Base-by-base conservation (phyloP, 2,797 vertebrate species). In the Serranus cabrilla region DNA sequence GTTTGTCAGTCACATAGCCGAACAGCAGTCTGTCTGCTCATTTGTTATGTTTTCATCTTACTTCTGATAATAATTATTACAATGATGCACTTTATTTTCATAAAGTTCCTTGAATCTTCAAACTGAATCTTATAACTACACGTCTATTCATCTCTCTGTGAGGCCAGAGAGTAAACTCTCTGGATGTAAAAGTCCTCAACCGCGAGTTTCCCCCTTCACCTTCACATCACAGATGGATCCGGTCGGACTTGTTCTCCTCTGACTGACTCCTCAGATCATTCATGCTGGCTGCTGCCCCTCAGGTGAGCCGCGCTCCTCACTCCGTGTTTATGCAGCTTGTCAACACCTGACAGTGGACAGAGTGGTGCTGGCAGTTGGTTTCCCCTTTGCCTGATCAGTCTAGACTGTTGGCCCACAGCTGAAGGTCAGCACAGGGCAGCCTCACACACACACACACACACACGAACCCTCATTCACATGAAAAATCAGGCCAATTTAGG, bases 301-400 rank as follows among this genome's bases (percentile, higher is more conserved):
- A 66, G 88, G 84, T 89, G 74, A 80, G 78, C 71, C 62, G 0
- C 42, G 50, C 74, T 74, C 43, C 40, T 78, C 81, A 31, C 76
- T 79, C 62, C n/a, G 62, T 85, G 86, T 88, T 92, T 89, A 92
- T 91, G 89, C 88, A 81, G 80, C 69, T 84, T 92, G 93, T 92
- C 89, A 91, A 82, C 87, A 87, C 80, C 87, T 90, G 86, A 91
- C 83, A 84, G 84, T 14, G n/a, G 78, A 76, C 23, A 70, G 78
- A 83, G 78, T 51, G 20, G 55, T 75, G 72, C 81, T 82, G 81
- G 71, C 78, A 55, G 80, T 84, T 65, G 61, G 78, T 74, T 84
- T 65, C 61, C 27, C 61, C 52, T 80, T 60, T 58, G 63, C 75
- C 62, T 79, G 71, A 91, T 83, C 80, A 56, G 82, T 64, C 65